phyloP scores from a whole-genome alignment of 2,888 invertebrate genomes.

The Epiblema foenella region DNA sequence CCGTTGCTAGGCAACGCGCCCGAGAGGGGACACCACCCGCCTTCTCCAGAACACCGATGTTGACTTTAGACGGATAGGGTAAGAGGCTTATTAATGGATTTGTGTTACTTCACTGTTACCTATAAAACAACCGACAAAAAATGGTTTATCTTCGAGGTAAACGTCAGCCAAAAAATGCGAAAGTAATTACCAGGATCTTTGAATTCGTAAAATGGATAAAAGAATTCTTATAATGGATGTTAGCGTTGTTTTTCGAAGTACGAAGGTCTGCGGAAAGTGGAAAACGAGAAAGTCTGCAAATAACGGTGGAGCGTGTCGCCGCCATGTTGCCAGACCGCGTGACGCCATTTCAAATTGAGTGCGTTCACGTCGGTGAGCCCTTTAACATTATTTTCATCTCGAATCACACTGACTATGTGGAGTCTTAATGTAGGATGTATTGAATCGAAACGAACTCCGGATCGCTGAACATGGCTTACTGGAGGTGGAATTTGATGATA shows the following conservation, averaged over 20 bases:
- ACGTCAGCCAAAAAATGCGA: constrained; percentile 38
- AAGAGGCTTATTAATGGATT: constrained; percentile 85
- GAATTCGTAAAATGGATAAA: constrained; percentile 15
- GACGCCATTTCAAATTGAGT: constrained; percentile 79
- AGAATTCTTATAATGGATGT: constrained; percentile 10
- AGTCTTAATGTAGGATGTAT: constrained; percentile 43
- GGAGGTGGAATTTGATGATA: constrained; percentile 30
- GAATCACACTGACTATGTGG: constrained; percentile 46
- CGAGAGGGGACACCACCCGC: constrained; percentile 59
- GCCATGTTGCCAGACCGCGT: constrained; percentile 83
- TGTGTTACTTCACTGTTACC: constrained; percentile 75
- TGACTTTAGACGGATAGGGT: constrained; percentile 84
- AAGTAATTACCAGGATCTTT: constrained; percentile 44
- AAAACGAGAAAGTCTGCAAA: constrained; percentile 63
- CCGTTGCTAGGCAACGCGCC: constrained; percentile 75
- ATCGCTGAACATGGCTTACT: constrained; percentile 35
- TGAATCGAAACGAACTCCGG: constrained; percentile 39
- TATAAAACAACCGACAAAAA: constrained; percentile 57
- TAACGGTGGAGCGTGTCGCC: constrained; percentile 66
- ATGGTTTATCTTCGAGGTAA: constrained; percentile 47
- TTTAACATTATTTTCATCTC: constrained; percentile 47
- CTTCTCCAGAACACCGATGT: constrained; percentile 80
- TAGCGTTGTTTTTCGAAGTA: constrained; percentile 49
- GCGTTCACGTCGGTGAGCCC: constrained; percentile 60
- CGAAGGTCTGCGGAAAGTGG: constrained; percentile 57